These are phyloP conservation scores for Quiscalus mexicanus DNA, from an alignment of 2,113 vertebrate species.

Conservation along the genomic window DNA sequence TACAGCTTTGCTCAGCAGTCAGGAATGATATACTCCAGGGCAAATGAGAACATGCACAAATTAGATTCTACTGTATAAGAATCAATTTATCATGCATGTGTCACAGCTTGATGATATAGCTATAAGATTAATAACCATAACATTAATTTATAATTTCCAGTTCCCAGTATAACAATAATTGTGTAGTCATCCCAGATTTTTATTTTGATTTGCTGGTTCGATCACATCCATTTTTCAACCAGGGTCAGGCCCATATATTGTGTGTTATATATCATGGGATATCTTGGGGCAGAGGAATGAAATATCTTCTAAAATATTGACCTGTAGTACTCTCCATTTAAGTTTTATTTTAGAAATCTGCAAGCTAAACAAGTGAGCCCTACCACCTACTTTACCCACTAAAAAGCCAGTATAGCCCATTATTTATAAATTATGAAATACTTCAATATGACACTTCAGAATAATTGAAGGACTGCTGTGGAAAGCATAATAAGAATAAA, in stretches of 20 bases:
- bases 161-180: neutral
- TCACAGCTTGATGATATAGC: neutral
- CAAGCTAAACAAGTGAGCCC: neutral
- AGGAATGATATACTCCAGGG: neutral
- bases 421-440: neutral
- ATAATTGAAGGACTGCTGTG: neutral
- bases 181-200: neutral
- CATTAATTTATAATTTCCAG: slow-evolving; percentile 9
- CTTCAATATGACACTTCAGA: neutral
- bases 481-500: neutral
- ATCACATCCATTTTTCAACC: neutral
- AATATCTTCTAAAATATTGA: neutral
- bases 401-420: neutral
- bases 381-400: neutral
- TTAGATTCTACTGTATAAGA: slow-evolving; percentile 5
- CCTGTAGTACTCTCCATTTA: neutral
- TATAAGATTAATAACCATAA: slow-evolving; percentile 19
- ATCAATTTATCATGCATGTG: slow-evolving; percentile 29
- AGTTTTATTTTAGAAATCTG: neutral
- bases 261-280: neutral
- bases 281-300: neutral
- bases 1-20: neutral
- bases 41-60: slow-evolving; percentile 11
- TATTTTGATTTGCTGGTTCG: neutral
- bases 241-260: neutral